Evolutionary conservation across 2,797 vertebrate species (phyloP).

Genomic region (Esox masquinongy): DNA sequence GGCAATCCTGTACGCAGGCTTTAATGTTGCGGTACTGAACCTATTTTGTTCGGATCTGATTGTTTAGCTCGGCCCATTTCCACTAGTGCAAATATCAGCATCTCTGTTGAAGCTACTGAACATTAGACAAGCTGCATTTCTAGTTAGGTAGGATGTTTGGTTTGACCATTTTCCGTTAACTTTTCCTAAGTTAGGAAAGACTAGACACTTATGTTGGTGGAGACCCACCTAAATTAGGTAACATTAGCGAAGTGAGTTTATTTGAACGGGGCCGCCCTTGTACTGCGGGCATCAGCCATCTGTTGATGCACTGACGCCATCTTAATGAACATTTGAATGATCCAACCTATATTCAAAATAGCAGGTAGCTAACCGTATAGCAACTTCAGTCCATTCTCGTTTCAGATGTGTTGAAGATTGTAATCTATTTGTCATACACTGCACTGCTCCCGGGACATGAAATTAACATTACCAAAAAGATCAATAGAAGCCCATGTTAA

Average conservation of each 20-base stretch:
- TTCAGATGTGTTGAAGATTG: no score
- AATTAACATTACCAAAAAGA: no score
- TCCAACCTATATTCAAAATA: conserved; percentile 63
- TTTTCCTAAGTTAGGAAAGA: not conserved
- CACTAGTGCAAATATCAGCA: not conserved
- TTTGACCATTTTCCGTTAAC: not conserved
- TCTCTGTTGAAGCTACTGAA: not conserved
- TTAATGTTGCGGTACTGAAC: not conserved
- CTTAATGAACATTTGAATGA: conserved; percentile 64
- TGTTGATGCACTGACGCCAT: conserved; percentile 82
- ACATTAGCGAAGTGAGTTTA: conserved; percentile 15
- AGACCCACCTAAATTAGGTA: no score
- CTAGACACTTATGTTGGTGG: not conserved
- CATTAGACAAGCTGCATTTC: not conserved
- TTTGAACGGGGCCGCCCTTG: conserved; percentile 61
- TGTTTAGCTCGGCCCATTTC: not conserved
- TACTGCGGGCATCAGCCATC: conserved; percentile 75
- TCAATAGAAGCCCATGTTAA: no score
- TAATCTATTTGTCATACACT: no score
- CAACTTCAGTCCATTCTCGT: not conserved
- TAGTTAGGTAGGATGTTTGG: not conserved
- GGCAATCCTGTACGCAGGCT: not conserved
- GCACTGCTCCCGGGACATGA: no score
- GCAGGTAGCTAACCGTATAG: conserved; percentile 39
- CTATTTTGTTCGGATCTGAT: not conserved